A percentile compares a stretch with the other conserved stretches of the same genome.
These are phyloP conservation scores for Uromys caudimaculatus DNA, from an alignment of 2,797 vertebrate genomes.

Conservation along the genomic window DNA sequence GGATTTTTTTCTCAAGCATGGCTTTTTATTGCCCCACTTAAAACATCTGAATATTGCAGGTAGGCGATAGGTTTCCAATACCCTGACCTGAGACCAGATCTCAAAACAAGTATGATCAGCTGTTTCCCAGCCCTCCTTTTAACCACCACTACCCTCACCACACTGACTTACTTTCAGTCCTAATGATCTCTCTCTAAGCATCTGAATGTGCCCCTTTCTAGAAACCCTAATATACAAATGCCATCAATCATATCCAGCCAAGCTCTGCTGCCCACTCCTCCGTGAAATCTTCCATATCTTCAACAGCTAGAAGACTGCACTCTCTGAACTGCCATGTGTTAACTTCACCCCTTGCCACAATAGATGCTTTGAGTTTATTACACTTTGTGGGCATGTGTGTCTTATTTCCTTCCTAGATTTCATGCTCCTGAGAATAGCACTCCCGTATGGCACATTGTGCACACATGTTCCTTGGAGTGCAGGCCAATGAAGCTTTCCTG, in stretches of 20 bases:
- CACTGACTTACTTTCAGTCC: not conserved
- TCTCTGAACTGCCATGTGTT: not conserved
- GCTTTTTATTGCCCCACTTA: not conserved
- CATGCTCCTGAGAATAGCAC: not conserved
- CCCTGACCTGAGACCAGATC: not conserved
- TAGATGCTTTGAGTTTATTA: not conserved
- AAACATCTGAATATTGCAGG: not conserved
- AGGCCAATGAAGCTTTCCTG: not conserved
- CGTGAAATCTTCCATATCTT: not conserved
- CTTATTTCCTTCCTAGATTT: slow-evolving; percentile 29
- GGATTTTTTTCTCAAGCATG: slow-evolving; percentile 11
- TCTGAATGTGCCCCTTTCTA: not conserved
- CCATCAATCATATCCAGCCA: not conserved
- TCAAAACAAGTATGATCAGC: not conserved
- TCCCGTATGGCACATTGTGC: not conserved
- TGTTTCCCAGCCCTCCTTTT: not conserved
- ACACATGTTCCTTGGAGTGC: not conserved
- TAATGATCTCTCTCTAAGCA: not conserved
- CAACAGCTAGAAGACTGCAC: not conserved
- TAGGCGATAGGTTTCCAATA: not conserved
- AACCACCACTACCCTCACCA: not conserved
- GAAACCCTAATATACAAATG: not conserved
- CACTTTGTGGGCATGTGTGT: not conserved
- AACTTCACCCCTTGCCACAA: not conserved
- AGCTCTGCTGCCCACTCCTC: not conserved